Conservation (phyloP, 1,140 invertebrate species). For the Chrysomallon squamiferum region DNA sequence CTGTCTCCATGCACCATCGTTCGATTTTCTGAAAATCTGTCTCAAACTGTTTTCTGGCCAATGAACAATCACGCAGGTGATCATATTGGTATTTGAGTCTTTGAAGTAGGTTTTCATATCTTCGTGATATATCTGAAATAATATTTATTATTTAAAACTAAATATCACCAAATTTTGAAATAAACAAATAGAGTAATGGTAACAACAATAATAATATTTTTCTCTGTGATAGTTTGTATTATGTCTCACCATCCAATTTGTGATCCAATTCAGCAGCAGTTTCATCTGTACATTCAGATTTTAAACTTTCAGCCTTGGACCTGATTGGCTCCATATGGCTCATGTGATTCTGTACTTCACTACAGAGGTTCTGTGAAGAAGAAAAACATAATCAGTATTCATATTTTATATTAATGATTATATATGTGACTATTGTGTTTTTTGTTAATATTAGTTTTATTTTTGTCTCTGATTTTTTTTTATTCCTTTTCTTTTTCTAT, state of each 20-base stretch:
- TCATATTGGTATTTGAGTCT: constrained; percentile 62
- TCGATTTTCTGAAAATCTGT: constrained; percentile 61
- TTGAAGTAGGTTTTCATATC: constrained; percentile 38
- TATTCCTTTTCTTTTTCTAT: too few species aligned
- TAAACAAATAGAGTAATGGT: too few species aligned
- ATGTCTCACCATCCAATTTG: constrained; percentile 30
- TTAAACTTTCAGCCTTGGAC: constrained; percentile 76
- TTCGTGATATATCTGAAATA: constrained; percentile 35
- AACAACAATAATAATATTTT: too few species aligned
- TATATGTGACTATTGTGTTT: too few species aligned
- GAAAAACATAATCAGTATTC: too few species aligned
- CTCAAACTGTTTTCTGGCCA: constrained; percentile 52
- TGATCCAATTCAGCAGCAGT: constrained; percentile 65
- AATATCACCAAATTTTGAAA: too few species aligned
- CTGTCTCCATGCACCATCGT: constrained; percentile 68
- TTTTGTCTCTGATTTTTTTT: too few species aligned
- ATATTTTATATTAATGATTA: too few species aligned
- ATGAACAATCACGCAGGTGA: constrained; percentile 73
- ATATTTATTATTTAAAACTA: too few species aligned
- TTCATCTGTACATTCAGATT: constrained; percentile 80
- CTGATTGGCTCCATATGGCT: constrained; percentile 75
- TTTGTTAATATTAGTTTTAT: too few species aligned
- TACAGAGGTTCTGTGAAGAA: constrained; percentile 68
- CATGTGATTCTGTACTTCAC: constrained; percentile 80
- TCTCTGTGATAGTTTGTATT: not conserved